These are phyloP conservation scores for Trididemnum miniatum DNA, from an alignment of 23 tunicate species.

Conservation along the genomic window DNA sequence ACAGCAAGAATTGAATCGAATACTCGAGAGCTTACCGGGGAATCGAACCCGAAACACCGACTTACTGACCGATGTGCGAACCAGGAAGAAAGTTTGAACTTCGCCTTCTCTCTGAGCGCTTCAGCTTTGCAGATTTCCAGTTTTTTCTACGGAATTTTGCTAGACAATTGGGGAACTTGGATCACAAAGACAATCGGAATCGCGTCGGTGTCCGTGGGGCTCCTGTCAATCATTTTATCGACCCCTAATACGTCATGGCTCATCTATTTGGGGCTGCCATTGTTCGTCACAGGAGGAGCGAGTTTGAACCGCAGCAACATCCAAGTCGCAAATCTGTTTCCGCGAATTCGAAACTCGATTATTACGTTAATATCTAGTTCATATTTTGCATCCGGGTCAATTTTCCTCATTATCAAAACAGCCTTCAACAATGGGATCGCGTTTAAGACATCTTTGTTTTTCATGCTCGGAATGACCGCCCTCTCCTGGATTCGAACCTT, in stretches of 20 bases:
- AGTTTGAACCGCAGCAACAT: constrained; percentile 39
- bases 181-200: constrained; percentile 23
- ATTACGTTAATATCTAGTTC: constrained; percentile 37
- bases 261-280: constrained; percentile 31
- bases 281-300: constrained; percentile 43
- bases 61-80: neutral
- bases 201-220: constrained; percentile 24
- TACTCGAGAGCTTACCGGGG: neutral
- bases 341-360: constrained; percentile 17
- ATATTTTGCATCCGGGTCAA: constrained; percentile 25
- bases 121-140: constrained; percentile 34
- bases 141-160: constrained; percentile 37
- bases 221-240: constrained; percentile 25
- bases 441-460: constrained; percentile 15
- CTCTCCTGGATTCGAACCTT: constrained; percentile 57
- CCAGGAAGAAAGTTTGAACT: constrained; percentile 30
- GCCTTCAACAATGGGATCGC: constrained; percentile 22
- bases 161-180: constrained; percentile 60
- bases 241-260: constrained; percentile 37
- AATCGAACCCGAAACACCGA: neutral
- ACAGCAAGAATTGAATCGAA: neutral
- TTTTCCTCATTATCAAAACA: constrained; percentile 33
- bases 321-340: constrained; percentile 60
- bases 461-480: constrained; percentile 20
- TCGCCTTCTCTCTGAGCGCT: constrained; percentile 37